Percentiles rank a stretch among this genome's conserved stretches.
Evolutionary conservation across 2,888 invertebrate genomes (phyloP).

Genomic region (Hecatera dysodea): DNA sequence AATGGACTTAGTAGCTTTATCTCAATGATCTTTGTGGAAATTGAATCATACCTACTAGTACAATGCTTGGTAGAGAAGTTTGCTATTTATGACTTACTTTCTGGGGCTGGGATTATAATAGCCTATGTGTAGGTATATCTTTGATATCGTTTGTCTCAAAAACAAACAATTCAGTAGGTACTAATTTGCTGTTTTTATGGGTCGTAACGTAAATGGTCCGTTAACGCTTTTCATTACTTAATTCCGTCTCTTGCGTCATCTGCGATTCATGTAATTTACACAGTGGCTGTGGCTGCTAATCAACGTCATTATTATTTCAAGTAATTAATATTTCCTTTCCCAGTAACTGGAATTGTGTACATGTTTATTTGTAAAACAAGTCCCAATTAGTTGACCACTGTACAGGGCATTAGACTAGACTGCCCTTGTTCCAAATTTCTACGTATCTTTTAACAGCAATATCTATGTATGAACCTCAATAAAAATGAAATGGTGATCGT

Average conservation of each 20-base stretch:
- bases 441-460: neutral
- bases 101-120: neutral
- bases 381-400: conserved; percentile 36
- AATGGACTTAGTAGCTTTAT: neutral
- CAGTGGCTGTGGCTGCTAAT: conserved; percentile 53
- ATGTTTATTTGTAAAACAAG: conserved; percentile 20
- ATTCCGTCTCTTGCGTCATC: conserved; percentile 59
- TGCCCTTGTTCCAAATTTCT: neutral
- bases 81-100: neutral
- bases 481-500: neutral
- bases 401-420: conserved; percentile 4
- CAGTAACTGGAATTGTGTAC: conserved; percentile 29
- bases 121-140: neutral
- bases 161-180: conserved; percentile 41
- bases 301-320: conserved; percentile 59
- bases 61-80: neutral
- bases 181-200: conserved; percentile 55
- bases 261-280: conserved; percentile 56
- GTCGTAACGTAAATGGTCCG: conserved; percentile 54
- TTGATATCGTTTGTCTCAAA: neutral
- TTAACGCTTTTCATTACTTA: conserved; percentile 60
- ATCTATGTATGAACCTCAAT: neutral
- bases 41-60: neutral
- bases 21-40: neutral
- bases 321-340: conserved; percentile 66